Base-by-base conservation (phyloP, 2,888 invertebrate genomes). In the Oxytorus armatus region DNA sequence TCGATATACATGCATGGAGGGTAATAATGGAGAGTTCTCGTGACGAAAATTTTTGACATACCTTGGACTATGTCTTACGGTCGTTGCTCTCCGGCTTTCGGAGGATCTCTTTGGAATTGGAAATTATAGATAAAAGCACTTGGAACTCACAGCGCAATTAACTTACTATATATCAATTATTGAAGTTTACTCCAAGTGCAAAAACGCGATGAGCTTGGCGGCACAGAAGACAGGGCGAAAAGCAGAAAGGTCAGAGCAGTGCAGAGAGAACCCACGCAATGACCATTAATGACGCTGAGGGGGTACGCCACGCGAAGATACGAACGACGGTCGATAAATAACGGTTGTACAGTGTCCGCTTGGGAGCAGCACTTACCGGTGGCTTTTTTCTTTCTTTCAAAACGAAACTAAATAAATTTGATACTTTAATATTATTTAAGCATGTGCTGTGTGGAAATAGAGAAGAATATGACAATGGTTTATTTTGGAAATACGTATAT, bases 201-300 rank as follows among this genome's bases (percentile, higher is more conserved):
- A 29, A 29, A 29, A 18, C 18, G 66, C 33, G 36, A 33, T 51
- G 36, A 25, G 51, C 21, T 66, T n/a, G 33, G 51, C 51, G 36
- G 36, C 66, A 66, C 66, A 66, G 65, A 16, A 47, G 47, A 49
- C n/a, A n/a, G n/a, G n/a, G n/a, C n/a, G n/a, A 65, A 25, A 51
- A 66, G 66, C 36, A 51, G 36, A 51, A 51, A 66, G 66, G 66
- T 66, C 66, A 51, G 51, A 66, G 66, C 47, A 29, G 65, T 47
- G 29, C 18, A 65, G 47, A 47, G 65, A 65, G 65, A 33, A 65
- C 29, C 14, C n/a, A n/a, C n/a, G n/a, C n/a, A n/a, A n/a, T n/a
- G n/a, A n/a, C n/a, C n/a, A n/a, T n/a, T 39, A 39, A 3, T 39
- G 11, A 39, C 5, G 10, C 5, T 5, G 39, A 11, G 23, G 51